These are phyloP conservation scores for Listrodromus nycthemerus DNA, from an alignment of 2,888 invertebrate species.

Conservation along the genomic window DNA sequence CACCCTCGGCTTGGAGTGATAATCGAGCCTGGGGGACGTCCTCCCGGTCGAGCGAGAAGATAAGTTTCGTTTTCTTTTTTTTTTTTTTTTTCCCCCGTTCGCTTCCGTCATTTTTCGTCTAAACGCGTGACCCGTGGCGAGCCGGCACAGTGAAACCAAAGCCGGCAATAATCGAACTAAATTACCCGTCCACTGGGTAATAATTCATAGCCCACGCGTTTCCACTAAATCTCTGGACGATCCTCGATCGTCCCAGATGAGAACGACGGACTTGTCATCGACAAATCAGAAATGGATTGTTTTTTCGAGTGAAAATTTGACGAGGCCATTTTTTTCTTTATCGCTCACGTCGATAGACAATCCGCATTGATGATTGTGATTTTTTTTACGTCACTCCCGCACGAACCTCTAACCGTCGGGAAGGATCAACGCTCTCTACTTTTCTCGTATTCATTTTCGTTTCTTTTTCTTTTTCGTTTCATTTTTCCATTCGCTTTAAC, in stretches of 20 bases:
- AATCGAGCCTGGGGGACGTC: slow-evolving; percentile 64
- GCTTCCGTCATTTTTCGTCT: slow-evolving; percentile 50
- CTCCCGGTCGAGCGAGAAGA: slow-evolving; percentile 46
- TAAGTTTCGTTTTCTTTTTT: slow-evolving; percentile 40
- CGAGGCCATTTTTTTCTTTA: neutral
- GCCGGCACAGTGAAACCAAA: slow-evolving; percentile 53
- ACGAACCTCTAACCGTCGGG: neutral
- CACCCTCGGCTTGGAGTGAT: slow-evolving; percentile 45
- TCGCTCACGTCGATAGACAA: neutral
- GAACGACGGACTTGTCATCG: neutral
- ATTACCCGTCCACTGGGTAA: slow-evolving; percentile 66
- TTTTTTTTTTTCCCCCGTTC: slow-evolving; percentile 50
- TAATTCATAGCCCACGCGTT: slow-evolving; percentile 62
- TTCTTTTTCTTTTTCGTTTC: slow-evolving; percentile 38
- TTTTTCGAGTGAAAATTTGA: neutral
- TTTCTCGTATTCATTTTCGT: slow-evolving; percentile 27
- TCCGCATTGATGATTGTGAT: neutral
- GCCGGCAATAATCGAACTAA: slow-evolving; percentile 68
- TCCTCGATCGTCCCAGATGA: slow-evolving; percentile 1
- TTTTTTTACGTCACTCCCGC: neutral
- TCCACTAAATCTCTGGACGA: slow-evolving; percentile 13
- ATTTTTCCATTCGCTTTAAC: slow-evolving; percentile 68
- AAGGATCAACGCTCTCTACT: slow-evolving; percentile 43
- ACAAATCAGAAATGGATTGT: too few species aligned
- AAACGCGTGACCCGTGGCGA: slow-evolving; percentile 53